These are phyloP conservation scores for Rotaria socialis DNA, from an alignment of 2,888 invertebrate genomes.

Conservation along the genomic window DNA sequence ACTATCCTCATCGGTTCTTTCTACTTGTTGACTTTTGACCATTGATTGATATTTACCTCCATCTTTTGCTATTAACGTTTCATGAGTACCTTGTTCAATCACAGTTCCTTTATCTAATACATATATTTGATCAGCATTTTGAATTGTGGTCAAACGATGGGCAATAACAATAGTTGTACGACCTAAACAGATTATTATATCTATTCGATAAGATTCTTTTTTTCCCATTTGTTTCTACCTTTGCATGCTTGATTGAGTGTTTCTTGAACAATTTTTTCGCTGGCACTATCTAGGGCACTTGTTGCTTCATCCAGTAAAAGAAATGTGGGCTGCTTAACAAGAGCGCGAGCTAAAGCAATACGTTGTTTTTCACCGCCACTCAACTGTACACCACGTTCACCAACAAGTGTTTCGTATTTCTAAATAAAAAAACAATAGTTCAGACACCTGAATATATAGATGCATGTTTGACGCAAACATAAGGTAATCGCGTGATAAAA, in stretches of 20 bases:
- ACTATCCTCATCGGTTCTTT: neutral
- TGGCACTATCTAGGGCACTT: slow-evolving; percentile 90
- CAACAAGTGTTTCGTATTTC: slow-evolving; percentile 50
- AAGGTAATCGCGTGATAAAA: slow-evolving; percentile 70
- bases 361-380: too few relatives aligned
- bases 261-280: slow-evolving; percentile 67
- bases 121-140: slow-evolving; percentile 38
- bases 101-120: slow-evolving; percentile 41
- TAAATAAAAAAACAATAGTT: neutral
- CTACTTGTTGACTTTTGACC: neutral
- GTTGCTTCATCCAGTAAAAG: slow-evolving; percentile 48
- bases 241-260: slow-evolving; percentile 12
- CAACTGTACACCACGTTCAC: too few relatives aligned
- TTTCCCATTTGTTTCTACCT: too few relatives aligned
- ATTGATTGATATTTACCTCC: neutral
- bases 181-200: neutral
- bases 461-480: slow-evolving; percentile 49
- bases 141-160: slow-evolving; percentile 22
- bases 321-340: too few relatives aligned
- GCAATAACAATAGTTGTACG: slow-evolving; percentile 43
- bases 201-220: too few relatives aligned
- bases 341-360: too few relatives aligned
- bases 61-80: slow-evolving; percentile 37
- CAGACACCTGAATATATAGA: neutral
- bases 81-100: slow-evolving; percentile 39